Evolutionary conservation across 2,888 invertebrate species (phyloP).

Genomic region (Gerris lacustris): DNA sequence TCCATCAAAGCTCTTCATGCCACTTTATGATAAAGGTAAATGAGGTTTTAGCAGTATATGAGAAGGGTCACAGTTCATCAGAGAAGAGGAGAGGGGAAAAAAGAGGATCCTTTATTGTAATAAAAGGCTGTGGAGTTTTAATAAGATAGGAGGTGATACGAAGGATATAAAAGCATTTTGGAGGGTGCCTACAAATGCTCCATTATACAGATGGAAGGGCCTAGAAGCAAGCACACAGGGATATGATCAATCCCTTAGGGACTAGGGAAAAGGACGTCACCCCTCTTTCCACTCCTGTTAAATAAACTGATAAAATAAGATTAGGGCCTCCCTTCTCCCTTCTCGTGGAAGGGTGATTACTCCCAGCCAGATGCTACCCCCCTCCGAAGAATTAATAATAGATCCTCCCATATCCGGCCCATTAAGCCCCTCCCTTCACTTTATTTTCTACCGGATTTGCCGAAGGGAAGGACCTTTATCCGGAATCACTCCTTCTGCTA

Average conservation of each 20-base stretch:
- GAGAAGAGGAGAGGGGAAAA: too few relatives aligned
- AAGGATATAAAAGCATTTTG: slow-evolving; percentile 1
- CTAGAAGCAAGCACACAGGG: background rate
- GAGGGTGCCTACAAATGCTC: background rate
- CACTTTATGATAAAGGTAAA: too few relatives aligned
- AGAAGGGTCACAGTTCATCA: too few relatives aligned
- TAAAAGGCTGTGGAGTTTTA: background rate
- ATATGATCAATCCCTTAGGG: background rate
- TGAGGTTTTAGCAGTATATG: too few relatives aligned
- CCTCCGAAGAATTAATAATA: slow-evolving; percentile 2
- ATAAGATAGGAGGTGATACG: background rate
- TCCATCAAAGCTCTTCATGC: too few relatives aligned
- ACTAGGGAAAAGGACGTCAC: background rate
- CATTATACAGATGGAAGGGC: background rate
- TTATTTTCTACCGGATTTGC: slow-evolving; percentile 1
- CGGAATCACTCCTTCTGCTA: background rate
- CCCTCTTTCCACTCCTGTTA: background rate
- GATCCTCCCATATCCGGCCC: slow-evolving; percentile 1
- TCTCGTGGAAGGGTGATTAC: slow-evolving; percentile 19
- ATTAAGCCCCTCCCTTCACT: slow-evolving; percentile 1
- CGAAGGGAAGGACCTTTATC: background rate
- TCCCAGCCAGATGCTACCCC: slow-evolving; percentile 22
- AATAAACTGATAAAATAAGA: slow-evolving; percentile 5
- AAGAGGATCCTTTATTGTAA: too few relatives aligned
- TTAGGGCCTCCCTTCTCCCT: background rate